Evolutionary conservation across 1,140 invertebrate genomes (phyloP).

Genomic region (Tetragnatha versicolor): DNA sequence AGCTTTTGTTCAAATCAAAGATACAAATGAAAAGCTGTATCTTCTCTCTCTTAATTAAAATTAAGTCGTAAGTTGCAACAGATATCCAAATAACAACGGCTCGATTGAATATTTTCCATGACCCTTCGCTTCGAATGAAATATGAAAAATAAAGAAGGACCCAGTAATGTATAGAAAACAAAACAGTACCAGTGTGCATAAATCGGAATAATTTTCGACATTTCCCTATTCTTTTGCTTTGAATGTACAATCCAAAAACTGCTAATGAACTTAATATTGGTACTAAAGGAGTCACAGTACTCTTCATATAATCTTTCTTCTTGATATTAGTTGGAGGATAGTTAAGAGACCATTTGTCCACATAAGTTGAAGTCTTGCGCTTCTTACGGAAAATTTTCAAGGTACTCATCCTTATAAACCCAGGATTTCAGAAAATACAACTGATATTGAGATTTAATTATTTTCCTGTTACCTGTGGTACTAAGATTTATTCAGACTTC

Average conservation of each 20-base stretch:
- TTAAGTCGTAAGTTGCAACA: background rate
- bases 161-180: slow-evolving; percentile 19
- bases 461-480: too few relatives aligned
- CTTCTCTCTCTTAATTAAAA: background rate
- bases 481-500: too few relatives aligned
- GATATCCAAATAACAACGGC: slow-evolving; percentile 9
- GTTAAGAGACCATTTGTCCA: too few relatives aligned
- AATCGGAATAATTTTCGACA: background rate
- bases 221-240: background rate
- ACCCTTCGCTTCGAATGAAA: background rate
- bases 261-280: background rate
- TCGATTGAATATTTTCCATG: slow-evolving; percentile 28
- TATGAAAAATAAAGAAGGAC: slow-evolving; percentile 13
- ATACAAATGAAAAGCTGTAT: background rate
- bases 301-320: too few relatives aligned
- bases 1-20: background rate
- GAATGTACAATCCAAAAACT: slow-evolving; percentile 11
- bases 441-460: too few relatives aligned
- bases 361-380: too few relatives aligned
- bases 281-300: slow-evolving; percentile 10
- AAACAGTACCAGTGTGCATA: background rate
- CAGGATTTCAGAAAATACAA: too few relatives aligned
- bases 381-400: too few relatives aligned
- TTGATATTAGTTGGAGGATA: too few relatives aligned
- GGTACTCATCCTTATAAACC: too few relatives aligned